These are phyloP conservation scores for Eurois occulta DNA, from an alignment of 2,888 invertebrate species.

Conservation along the genomic window DNA sequence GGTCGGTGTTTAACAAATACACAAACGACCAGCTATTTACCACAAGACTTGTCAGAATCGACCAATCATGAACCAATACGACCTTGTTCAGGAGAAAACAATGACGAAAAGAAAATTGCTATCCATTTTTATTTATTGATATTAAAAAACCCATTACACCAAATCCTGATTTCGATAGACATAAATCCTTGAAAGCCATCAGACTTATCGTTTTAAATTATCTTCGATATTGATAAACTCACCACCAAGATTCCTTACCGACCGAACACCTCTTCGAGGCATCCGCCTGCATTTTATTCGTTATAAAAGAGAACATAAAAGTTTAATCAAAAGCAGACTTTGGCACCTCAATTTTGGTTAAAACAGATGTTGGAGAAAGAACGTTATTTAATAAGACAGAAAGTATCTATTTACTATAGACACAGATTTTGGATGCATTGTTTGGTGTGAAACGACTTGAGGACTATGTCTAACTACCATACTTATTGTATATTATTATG, in stretches of 20 bases:
- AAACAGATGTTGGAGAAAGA: conserved; percentile 46
- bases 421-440: neutral
- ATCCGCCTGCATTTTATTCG: conserved; percentile 62
- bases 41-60: too few relatives aligned
- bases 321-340: conserved; percentile 69
- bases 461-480: neutral
- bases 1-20: neutral
- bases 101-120: conserved; percentile 13
- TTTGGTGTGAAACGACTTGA: neutral
- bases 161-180: conserved; percentile 47
- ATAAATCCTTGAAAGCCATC: conserved; percentile 48
- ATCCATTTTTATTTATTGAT: conserved; percentile 37
- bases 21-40: neutral
- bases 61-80: neutral
- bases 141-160: conserved; percentile 48
- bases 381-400: conserved; percentile 19
- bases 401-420: neutral
- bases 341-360: conserved; percentile 50
- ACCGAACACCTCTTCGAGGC: conserved; percentile 29
- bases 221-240: conserved; percentile 57
- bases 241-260: conserved; percentile 44
- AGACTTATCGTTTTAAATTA: conserved; percentile 51
- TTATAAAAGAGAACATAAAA: conserved; percentile 69
- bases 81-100: neutral
- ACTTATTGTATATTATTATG: too few relatives aligned